A percentile compares a stretch with the other conserved stretches of the same genome.
Conservation (phyloP, 2,797 vertebrate species). For the Acrossocheilus fasciatus region DNA sequence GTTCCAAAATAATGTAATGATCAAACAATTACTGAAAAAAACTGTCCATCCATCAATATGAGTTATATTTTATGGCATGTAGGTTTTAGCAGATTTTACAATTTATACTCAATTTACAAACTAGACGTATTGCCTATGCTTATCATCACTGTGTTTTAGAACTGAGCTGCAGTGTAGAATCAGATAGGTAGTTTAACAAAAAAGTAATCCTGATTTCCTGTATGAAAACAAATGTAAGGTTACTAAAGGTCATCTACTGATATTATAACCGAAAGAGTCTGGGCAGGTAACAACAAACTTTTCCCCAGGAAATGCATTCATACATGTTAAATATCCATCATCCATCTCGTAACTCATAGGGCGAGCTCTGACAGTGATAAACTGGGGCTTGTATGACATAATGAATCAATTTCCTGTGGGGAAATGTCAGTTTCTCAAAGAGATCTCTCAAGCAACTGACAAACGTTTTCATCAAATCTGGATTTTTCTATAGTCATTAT, state of each 20-base stretch:
- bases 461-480: neutral
- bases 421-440: neutral
- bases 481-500: neutral
- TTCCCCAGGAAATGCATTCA: slow-evolving; percentile 1
- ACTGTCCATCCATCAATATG: neutral
- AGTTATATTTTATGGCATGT: neutral
- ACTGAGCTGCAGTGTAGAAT: neutral
- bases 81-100: neutral
- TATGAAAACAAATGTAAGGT: slow-evolving; percentile 3
- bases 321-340: slow-evolving; percentile 33
- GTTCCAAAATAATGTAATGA: neutral
- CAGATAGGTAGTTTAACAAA: too few relatives aligned
- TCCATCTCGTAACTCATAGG: slow-evolving; percentile 11
- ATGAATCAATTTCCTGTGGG: slow-evolving; percentile 30
- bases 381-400: neutral
- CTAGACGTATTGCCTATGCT: neutral
- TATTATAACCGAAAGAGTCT: neutral
- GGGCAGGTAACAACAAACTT: slow-evolving; percentile 4
- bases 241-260: neutral
- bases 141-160: neutral
- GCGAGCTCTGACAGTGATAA: slow-evolving; percentile 31
- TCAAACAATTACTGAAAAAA: neutral
- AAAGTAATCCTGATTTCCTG: neutral
- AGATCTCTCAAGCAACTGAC: neutral
- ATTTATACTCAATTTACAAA: neutral